Evolutionary conservation across 1,140 invertebrate genomes (phyloP).

Genomic region (Ceratina calcarata): DNA sequence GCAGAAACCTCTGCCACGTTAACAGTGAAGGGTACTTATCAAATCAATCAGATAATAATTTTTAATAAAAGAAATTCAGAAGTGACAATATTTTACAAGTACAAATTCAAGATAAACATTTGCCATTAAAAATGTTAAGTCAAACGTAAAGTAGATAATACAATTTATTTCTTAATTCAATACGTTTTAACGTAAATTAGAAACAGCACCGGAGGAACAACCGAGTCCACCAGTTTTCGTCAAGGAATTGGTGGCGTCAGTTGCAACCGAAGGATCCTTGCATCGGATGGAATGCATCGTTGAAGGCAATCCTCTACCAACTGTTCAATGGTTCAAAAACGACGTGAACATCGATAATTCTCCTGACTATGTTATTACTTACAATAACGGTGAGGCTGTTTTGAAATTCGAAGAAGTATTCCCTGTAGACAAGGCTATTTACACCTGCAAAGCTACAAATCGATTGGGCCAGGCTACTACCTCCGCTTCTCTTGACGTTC

Average conservation of each 20-base stretch:
- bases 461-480: constrained; percentile 84
- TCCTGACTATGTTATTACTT: constrained; percentile 85
- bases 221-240: constrained; percentile 84
- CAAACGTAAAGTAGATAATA: too few species aligned
- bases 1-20: constrained; percentile 88
- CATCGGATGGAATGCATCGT: constrained; percentile 88
- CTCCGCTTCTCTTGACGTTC: constrained; percentile 78
- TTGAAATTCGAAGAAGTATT: constrained; percentile 83
- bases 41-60: too few species aligned
- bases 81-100: not conserved
- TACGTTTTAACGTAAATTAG: constrained; percentile 67
- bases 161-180: too few species aligned
- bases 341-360: constrained; percentile 87
- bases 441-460: constrained; percentile 87
- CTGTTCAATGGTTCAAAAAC: constrained; percentile 90
- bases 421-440: constrained; percentile 83
- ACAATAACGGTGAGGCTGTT: constrained; percentile 84
- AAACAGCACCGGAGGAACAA: constrained; percentile 85
- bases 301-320: constrained; percentile 87
- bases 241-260: constrained; percentile 83
- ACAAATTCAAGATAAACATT: not conserved
- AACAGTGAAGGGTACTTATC: constrained; percentile 85
- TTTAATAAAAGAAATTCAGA: too few species aligned
- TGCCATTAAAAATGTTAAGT: too few species aligned
- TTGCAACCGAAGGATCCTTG: constrained; percentile 84